Evolutionary conservation across 2,113 vertebrate species (phyloP).

Genomic region (Laticauda laticaudata): DNA sequence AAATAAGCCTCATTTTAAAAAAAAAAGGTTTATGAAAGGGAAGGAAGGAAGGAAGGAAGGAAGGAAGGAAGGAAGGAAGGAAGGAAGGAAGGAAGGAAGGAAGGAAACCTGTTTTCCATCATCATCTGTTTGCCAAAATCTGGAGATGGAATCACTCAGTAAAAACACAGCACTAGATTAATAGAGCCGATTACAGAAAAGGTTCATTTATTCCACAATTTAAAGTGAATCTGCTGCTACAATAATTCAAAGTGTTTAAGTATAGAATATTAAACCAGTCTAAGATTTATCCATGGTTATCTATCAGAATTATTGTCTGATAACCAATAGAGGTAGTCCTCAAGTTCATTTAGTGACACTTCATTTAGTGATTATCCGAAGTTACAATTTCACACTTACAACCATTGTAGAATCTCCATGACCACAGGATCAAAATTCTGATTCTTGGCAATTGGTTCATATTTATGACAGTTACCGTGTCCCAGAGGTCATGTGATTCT

Average conservation of each 20-base stretch:
- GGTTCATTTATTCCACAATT: neutral
- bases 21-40: neutral
- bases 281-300: neutral
- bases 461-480: no score
- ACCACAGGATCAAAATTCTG: no score
- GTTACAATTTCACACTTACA: no score
- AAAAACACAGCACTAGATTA: neutral
- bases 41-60: neutral
- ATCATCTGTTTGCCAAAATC: neutral
- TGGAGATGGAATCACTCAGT: neutral
- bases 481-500: no score
- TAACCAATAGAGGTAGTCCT: neutral
- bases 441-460: no score
- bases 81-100: no score
- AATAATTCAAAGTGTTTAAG: neutral
- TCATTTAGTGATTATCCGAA: no score
- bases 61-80: no score
- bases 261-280: neutral
- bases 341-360: no score
- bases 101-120: neutral
- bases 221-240: neutral
- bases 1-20: neutral
- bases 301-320: neutral
- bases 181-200: neutral
- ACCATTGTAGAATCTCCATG: no score